Base-by-base conservation (phyloP, 1,140 invertebrate species). In the Tyrophagus putrescentiae region DNA sequence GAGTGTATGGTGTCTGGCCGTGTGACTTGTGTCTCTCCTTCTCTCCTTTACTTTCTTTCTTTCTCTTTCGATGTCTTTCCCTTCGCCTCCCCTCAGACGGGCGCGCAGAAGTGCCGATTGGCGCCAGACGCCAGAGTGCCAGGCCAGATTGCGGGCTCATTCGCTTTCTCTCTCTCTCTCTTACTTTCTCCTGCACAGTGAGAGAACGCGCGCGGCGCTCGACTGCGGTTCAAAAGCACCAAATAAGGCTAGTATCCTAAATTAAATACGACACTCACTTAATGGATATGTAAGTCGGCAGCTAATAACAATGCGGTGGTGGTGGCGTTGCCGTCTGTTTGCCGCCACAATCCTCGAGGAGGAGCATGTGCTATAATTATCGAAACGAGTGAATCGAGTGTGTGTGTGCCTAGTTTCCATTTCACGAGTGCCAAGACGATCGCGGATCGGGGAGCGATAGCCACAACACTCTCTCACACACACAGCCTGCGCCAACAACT, bases 201-300 rank as follows among this genome's bases (percentile, higher is more conserved):
- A 39, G 36, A 39, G 36, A 39, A 21, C 13, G 21, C 36, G 13
- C 36, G 13, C 13, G 13, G 36, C 36, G 21, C 13, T 39, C 21
- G 36, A 21, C 13, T 39, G 13, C 36, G 13, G 21, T n/a, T n/a
- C 13, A 7, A 48, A 48, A 48, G 6, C 13, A 48, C 45, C 45
- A 48, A 48, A 48, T 48, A 48, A 48, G 45, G 45, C 23, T 21
- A 48, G 45, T 48, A 48, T 48, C 45, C 45, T 48, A 6, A 48
- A 48, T 48, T 48, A 18, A 48, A 48, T 7, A 18, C 45, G 45
- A 48, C 45, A 48, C 45, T 48, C 18, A 7, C 18, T 18, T 48
- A 48, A 48, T 48, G 45, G 45, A 48, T 48, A 48, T 48, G 45
- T 18, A 6, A 48, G 21, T 48, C 18, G 7, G n/a, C n/a, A 9